phyloP scores from a whole-genome alignment of 1,140 invertebrate species.

The Sitobion miscanthi region DNA sequence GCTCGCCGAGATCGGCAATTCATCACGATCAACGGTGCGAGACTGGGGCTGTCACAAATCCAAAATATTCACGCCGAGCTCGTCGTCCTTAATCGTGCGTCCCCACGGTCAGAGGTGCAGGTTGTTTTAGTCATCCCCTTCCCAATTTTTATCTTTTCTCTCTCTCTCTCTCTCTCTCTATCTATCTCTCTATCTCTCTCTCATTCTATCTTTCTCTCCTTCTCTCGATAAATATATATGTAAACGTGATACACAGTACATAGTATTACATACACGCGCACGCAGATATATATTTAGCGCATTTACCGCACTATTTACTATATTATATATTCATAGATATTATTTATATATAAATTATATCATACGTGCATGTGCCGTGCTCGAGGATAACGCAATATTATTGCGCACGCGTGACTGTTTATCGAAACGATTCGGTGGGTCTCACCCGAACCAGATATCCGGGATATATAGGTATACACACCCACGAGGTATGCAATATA shows the following conservation, averaged over 20 bases:
- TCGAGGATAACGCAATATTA: not conserved
- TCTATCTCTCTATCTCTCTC: too few species aligned
- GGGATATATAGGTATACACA: not conserved
- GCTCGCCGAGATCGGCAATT: not conserved
- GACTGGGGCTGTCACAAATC: not conserved
- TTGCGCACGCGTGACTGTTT: slow-evolving; percentile 34
- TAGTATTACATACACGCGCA: too few species aligned
- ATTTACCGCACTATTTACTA: not conserved
- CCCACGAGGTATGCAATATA: not conserved
- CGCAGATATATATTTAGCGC: not conserved
- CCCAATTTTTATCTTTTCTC: not conserved
- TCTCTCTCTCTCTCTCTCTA: too few species aligned
- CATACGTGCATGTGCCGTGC: not conserved
- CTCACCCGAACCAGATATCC: not conserved
- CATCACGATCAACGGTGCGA: not conserved
- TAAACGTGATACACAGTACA: too few species aligned
- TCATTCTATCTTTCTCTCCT: too few species aligned
- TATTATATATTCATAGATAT: not conserved
- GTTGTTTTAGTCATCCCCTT: not conserved
- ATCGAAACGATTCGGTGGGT: slow-evolving; percentile 24
- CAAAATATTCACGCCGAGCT: not conserved
- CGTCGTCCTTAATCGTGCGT: not conserved
- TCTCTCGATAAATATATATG: too few species aligned
- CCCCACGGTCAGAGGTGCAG: not conserved
- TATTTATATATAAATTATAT: not conserved